Percentiles rank a stretch among this genome's conserved stretches.
phyloP scores from a whole-genome alignment of 2,113 vertebrate species.

The Sphaerodactylus townsendi region DNA sequence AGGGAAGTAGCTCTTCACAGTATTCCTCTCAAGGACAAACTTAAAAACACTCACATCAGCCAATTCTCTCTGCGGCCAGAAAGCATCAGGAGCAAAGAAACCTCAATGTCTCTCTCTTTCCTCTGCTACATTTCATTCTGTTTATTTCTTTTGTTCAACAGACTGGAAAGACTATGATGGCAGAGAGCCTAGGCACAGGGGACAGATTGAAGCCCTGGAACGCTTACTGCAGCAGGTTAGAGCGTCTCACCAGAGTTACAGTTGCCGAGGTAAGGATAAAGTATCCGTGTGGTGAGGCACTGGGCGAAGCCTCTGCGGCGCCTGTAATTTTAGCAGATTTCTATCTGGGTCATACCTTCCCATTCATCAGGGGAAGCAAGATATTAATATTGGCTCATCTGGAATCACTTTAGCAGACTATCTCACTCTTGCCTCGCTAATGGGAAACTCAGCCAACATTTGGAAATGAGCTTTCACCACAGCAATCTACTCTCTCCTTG shows the following conservation, averaged over 20 bases:
- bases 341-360: conserved; percentile 88
- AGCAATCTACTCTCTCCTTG: conserved; percentile 11
- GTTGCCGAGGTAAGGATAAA: conserved; percentile 87
- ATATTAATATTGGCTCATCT: conserved; percentile 97
- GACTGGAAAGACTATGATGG: conserved; percentile 94
- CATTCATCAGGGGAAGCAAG: conserved; percentile 93
- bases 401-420: conserved; percentile 93
- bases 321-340: conserved; percentile 88
- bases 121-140: conserved; percentile 67
- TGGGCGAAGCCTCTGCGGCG: conserved; percentile 83
- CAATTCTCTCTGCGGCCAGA: conserved; percentile 14
- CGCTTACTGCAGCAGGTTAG: conserved; percentile 91
- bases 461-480: conserved; percentile 42
- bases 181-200: conserved; percentile 82
- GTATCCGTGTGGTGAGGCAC: conserved; percentile 80
- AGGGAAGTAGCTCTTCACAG: conserved; percentile 4
- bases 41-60: conserved; percentile 9
- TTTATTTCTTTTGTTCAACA: conserved; percentile 81
- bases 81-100: conserved; percentile 38
- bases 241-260: conserved; percentile 86
- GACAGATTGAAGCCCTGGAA: conserved; percentile 92
- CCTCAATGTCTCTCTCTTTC: conserved; percentile 45
- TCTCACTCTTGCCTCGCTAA: conserved; percentile 86
- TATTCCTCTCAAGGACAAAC: conserved; percentile 12
- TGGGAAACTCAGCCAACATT: conserved; percentile 47